These are phyloP conservation scores for Melipona quadrifasciata DNA, from an alignment of 1,140 invertebrate genomes.

Conservation along the genomic window DNA sequence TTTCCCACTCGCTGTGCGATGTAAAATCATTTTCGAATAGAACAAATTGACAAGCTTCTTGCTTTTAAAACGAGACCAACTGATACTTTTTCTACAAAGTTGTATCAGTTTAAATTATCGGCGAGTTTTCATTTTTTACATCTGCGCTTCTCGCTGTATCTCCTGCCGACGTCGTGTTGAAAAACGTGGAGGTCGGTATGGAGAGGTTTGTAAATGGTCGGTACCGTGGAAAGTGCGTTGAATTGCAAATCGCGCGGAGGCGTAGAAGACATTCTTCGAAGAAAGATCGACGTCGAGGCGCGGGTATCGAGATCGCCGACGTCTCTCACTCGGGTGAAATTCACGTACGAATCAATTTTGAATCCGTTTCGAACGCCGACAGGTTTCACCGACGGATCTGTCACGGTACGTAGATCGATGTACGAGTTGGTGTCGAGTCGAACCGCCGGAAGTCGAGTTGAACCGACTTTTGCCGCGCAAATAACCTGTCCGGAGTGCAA, in stretches of 20 bases:
- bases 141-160: too few species aligned
- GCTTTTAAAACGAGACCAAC: too few species aligned
- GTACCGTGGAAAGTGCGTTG: slow-evolving; percentile 22
- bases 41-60: too few species aligned
- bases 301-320: not conserved
- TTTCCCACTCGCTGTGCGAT: too few species aligned
- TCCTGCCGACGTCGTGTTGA: not conserved
- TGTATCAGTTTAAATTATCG: too few species aligned
- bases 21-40: too few species aligned
- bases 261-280: not conserved
- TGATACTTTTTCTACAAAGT: too few species aligned
- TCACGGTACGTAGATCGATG: not conserved
- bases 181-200: not conserved
- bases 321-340: not conserved
- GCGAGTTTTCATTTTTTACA: too few species aligned
- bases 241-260: not conserved
- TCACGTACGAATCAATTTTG: not conserved
- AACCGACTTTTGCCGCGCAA: not conserved
- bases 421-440: not conserved
- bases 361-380: too few species aligned
- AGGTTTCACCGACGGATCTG: slow-evolving; percentile 15
- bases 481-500: not conserved
- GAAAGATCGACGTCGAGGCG: slow-evolving; percentile 26
- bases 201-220: not conserved
- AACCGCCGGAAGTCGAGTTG: not conserved